Evolutionary conservation across 2,113 vertebrate species (phyloP).

Genomic region (Oreochromis tanganicae): DNA sequence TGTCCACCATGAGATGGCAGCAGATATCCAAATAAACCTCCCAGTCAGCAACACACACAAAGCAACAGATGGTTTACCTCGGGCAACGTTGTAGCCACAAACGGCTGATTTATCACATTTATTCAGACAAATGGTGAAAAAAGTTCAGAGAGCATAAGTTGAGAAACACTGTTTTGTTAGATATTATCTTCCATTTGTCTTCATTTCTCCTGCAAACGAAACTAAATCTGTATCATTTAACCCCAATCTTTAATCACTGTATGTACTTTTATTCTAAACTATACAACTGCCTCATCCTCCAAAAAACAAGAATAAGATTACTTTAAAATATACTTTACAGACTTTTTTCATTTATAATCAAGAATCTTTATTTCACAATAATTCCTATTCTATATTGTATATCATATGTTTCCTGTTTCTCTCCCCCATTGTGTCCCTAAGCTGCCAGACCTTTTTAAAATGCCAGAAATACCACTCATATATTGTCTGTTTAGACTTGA

Average conservation of each 20-base stretch:
- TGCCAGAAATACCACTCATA: conserved; percentile 3
- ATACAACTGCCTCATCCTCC: neutral
- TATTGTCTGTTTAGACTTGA: neutral
- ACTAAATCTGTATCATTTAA: neutral
- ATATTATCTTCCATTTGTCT: neutral
- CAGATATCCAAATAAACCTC: neutral
- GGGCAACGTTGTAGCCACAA: neutral
- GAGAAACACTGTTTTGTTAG: neutral
- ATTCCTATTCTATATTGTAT: neutral
- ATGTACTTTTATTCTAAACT: neutral
- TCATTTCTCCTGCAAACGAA: neutral
- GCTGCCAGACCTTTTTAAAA: neutral
- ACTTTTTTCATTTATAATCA: neutral
- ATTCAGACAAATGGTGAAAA: neutral
- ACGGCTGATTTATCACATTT: neutral
- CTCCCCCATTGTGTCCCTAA: neutral
- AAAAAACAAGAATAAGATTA: neutral
- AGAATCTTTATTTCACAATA: neutral
- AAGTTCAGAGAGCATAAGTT: neutral
- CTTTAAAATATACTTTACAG: neutral
- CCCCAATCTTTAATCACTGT: neutral
- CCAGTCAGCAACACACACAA: too few species aligned
- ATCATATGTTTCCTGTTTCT: neutral
- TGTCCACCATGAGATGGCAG: conserved; percentile 7
- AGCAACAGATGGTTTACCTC: neutral